A percentile compares a stretch with the other conserved stretches of the same genome.
phyloP scores from a whole-genome alignment of 2,113 vertebrate genomes.

The Picathartes gymnocephalus region DNA sequence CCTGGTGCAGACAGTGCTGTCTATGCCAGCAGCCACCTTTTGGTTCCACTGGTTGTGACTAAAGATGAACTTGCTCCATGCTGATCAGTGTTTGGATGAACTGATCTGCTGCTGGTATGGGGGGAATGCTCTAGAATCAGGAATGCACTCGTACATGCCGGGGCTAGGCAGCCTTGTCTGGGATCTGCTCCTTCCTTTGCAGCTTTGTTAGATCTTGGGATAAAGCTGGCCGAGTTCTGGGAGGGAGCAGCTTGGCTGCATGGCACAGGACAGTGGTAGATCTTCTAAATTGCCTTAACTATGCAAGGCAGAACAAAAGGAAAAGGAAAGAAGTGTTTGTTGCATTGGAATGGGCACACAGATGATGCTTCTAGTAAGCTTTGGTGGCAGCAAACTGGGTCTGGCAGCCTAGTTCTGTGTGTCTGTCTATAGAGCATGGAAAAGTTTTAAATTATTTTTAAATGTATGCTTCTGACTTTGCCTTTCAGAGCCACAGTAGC shows the following conservation, averaged over 20 bases:
- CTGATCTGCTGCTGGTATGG: not conserved
- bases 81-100: not conserved
- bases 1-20: not conserved
- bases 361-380: not conserved
- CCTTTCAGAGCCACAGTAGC: slow-evolving; percentile 67
- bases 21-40: not conserved
- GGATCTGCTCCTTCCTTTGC: not conserved
- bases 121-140: not conserved
- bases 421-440: not conserved
- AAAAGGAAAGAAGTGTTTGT: not conserved
- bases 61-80: not conserved
- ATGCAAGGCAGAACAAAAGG: not conserved
- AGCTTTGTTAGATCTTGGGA: not conserved
- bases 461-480: not conserved
- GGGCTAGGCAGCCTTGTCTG: not conserved
- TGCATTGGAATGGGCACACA: not conserved
- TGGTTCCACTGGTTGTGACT: not conserved
- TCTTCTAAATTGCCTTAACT: not conserved
- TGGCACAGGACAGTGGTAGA: not conserved
- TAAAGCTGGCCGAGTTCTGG: not conserved
- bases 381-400: not conserved
- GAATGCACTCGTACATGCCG: fast-evolving
- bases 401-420: not conserved
- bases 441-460: not conserved
- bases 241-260: not conserved